A percentile compares a stretch with the other conserved stretches of the same genome.
phyloP scores from a whole-genome alignment of 2,888 invertebrate genomes.

The Lycophotia porphyrea region DNA sequence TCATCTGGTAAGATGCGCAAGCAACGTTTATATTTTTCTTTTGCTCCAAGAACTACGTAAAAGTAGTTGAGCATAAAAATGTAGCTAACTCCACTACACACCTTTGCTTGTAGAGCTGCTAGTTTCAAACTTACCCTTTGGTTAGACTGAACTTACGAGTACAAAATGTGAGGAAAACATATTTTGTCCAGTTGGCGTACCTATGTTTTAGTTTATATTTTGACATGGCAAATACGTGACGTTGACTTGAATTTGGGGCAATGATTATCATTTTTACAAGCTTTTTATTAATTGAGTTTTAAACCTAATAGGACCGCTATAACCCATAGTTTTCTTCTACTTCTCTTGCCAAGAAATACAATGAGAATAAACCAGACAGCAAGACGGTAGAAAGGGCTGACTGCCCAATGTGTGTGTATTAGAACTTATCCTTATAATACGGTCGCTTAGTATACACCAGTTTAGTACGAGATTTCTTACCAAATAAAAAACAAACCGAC shows the following conservation, averaged over 20 bases:
- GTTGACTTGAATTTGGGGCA: too few species aligned
- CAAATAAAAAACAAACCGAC: too few species aligned
- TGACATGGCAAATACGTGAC: too few species aligned
- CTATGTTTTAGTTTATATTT: constrained; percentile 26
- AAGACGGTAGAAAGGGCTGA: neutral
- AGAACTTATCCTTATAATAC: too few species aligned
- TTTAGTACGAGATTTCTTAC: too few species aligned
- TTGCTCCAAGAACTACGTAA: constrained; percentile 9
- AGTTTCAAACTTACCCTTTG: constrained; percentile 42
- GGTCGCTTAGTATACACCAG: too few species aligned
- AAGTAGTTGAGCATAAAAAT: constrained; percentile 45
- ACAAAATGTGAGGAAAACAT: constrained; percentile 44
- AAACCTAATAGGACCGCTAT: neutral
- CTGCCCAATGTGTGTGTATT: too few species aligned
- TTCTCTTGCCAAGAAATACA: too few species aligned
- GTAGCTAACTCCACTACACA: constrained; percentile 40
- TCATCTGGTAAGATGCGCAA: neutral
- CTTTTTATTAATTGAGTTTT: too few species aligned
- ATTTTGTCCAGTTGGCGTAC: constrained; percentile 23
- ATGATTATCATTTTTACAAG: neutral
- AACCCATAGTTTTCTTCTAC: neutral
- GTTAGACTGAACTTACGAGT: constrained; percentile 35
- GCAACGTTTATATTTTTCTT: constrained; percentile 13
- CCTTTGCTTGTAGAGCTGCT: constrained; percentile 32
- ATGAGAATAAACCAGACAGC: neutral